A percentile compares a stretch with the other conserved stretches of the same genome.
phyloP scores from a whole-genome alignment of 2,888 invertebrate genomes.

The Merodon equestris region DNA sequence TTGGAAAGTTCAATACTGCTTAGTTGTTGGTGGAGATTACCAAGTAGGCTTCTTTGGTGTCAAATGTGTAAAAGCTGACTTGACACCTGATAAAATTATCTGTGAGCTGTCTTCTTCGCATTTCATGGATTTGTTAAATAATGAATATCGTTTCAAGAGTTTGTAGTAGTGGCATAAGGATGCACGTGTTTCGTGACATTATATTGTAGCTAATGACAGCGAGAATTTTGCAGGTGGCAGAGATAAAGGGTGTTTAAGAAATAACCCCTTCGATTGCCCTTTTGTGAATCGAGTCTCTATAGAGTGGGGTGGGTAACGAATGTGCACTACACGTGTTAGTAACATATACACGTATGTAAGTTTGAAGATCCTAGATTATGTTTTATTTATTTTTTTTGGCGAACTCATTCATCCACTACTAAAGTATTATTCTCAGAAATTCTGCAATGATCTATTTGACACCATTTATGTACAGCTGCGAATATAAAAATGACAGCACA shows the following conservation, averaged over 20 bases:
- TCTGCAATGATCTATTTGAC: too few relatives aligned
- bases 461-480: too few relatives aligned
- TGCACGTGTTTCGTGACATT: conserved; percentile 39
- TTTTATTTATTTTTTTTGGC: too few relatives aligned
- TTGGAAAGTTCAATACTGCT: conserved; percentile 43
- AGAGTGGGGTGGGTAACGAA: too few relatives aligned
- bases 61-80: conserved; percentile 50
- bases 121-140: conserved; percentile 23
- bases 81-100: conserved; percentile 35
- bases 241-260: neutral
- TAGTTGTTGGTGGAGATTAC: conserved; percentile 5
- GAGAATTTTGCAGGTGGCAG: conserved; percentile 41
- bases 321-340: too few relatives aligned
- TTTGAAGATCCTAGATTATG: too few relatives aligned
- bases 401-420: too few relatives aligned
- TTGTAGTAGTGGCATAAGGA: conserved; percentile 34
- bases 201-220: too few relatives aligned
- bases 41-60: conserved; percentile 1
- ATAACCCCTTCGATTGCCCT: neutral
- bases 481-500: too few relatives aligned
- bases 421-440: too few relatives aligned
- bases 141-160: conserved; percentile 42
- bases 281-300: neutral
- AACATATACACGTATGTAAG: too few relatives aligned
- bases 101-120: neutral